phyloP scores from a whole-genome alignment of 2,113 vertebrate genomes.

The Hiodon alosoides region DNA sequence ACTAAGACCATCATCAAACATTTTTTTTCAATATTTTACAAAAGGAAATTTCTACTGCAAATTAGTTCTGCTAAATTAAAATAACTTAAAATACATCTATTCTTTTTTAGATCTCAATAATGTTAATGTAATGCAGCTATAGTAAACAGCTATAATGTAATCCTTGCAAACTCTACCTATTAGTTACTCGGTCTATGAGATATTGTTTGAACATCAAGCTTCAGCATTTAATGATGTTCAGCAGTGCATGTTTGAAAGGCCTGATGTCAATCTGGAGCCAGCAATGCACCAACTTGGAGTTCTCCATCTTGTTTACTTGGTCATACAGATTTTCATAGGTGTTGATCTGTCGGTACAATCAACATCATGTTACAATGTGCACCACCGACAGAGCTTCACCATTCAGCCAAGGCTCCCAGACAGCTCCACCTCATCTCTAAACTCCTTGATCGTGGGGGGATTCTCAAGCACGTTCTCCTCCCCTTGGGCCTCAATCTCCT shows the following conservation, averaged over 20 bases:
- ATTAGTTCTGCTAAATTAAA: background rate
- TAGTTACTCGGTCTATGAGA: constrained; percentile 76
- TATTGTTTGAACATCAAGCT: constrained; percentile 92
- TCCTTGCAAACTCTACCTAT: constrained; percentile 61
- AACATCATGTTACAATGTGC: no score
- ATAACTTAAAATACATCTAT: background rate
- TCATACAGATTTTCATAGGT: constrained; percentile 75
- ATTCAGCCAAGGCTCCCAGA: no score
- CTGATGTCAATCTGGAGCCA: constrained; percentile 80
- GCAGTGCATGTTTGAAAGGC: constrained; percentile 71
- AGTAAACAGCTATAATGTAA: no score
- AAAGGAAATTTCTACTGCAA: no score
- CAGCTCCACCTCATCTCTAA: constrained; percentile 73
- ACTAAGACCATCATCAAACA: background rate
- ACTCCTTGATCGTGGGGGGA: constrained; percentile 66
- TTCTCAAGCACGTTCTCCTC: constrained; percentile 60
- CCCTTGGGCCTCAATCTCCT: constrained; percentile 57
- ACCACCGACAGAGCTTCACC: no score
- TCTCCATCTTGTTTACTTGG: constrained; percentile 68
- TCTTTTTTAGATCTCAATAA: no score
- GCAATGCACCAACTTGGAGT: constrained; percentile 61
- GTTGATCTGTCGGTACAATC: no score
- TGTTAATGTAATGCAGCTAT: no score
- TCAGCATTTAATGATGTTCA: constrained; percentile 83
- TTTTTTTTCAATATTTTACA: no score